Evolutionary conservation across 2,113 vertebrate species (phyloP).

Genomic region (Thamnophis sirtalis): DNA sequence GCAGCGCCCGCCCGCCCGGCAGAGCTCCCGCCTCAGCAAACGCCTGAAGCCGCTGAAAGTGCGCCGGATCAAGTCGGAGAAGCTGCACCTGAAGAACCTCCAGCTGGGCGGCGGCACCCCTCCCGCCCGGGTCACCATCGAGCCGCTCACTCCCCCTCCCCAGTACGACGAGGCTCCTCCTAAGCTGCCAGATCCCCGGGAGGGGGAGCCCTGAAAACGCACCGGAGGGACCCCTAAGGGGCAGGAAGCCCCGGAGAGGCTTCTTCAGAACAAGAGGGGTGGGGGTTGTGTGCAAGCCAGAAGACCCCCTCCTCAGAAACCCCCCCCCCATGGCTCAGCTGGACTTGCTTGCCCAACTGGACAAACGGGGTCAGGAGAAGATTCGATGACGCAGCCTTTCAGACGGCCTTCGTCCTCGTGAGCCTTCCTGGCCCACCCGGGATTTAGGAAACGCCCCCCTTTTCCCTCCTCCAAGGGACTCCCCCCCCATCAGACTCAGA

Average conservation of each 20-base stretch:
- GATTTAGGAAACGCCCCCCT: neutral
- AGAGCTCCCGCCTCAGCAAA: constrained; percentile 71
- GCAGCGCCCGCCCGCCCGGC: constrained; percentile 20
- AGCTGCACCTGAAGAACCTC: constrained; percentile 81
- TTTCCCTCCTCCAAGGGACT: neutral
- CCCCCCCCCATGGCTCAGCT: no score
- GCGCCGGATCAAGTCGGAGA: constrained; percentile 90
- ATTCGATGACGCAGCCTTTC: neutral
- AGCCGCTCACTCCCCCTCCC: constrained; percentile 89
- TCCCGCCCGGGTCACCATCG: constrained; percentile 70
- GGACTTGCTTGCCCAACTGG: neutral
- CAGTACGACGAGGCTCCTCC: constrained; percentile 82
- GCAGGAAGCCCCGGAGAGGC: neutral
- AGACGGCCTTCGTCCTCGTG: neutral
- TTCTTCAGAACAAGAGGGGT: neutral
- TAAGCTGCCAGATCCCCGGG: constrained; percentile 44
- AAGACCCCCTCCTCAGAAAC: neutral
- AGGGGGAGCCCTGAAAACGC: constrained; percentile 49
- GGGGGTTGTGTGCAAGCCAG: fast-evolving
- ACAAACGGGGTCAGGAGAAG: neutral
- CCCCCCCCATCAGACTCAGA: neutral
- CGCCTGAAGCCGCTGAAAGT: constrained; percentile 85
- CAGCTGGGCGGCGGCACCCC: constrained; percentile 66
- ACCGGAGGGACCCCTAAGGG: fast-evolving
- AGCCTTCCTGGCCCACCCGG: neutral